Evolutionary conservation across 1,140 invertebrate species (phyloP).

Genomic region (Leucophenga varia): DNA sequence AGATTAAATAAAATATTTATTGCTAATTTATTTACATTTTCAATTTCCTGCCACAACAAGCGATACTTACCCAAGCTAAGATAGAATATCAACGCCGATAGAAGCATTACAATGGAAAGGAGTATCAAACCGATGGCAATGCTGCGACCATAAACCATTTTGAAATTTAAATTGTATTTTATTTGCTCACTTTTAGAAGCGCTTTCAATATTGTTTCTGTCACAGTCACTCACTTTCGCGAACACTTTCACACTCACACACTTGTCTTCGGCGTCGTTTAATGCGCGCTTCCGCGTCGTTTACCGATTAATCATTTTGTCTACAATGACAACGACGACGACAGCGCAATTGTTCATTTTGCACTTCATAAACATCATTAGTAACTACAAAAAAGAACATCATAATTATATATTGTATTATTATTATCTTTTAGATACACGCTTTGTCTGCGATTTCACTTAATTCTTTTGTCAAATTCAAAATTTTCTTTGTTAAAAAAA

Average conservation of each 20-base stretch:
- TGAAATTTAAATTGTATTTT: constrained; percentile 1
- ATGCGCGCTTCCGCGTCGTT: constrained; percentile 9
- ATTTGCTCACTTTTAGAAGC: too few species aligned
- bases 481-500: too few species aligned
- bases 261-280: neutral
- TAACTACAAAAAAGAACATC: too few species aligned
- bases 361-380: too few species aligned
- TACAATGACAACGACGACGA: constrained; percentile 13
- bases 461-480: too few species aligned
- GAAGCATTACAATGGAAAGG: constrained; percentile 32
- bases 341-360: too few species aligned
- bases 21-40: too few species aligned
- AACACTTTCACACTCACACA: neutral
- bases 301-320: constrained; percentile 37
- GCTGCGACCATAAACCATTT: constrained; percentile 49
- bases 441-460: too few species aligned
- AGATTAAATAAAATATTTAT: too few species aligned
- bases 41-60: too few species aligned
- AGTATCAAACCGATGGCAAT: constrained; percentile 42
- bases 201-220: constrained; percentile 9
- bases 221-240: constrained; percentile 5
- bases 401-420: too few species aligned
- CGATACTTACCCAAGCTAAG: constrained; percentile 42
- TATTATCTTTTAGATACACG: too few species aligned
- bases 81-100: constrained; percentile 41